phyloP scores from a whole-genome alignment of 1,140 invertebrate species.

The Drosophila pseudoobscura region DNA sequence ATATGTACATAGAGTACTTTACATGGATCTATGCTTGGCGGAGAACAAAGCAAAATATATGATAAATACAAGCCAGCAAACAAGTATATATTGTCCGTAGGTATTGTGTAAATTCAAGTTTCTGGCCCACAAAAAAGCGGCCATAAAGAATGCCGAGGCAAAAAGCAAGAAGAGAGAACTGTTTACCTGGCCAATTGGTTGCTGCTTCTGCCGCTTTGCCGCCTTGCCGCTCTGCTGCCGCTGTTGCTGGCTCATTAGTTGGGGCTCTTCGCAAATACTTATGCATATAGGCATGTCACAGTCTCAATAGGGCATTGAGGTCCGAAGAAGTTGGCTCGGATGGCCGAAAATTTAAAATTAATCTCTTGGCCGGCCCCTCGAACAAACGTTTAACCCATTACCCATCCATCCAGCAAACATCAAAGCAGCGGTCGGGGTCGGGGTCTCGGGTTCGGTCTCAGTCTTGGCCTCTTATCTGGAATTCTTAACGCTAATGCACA shows the following conservation, averaged over 20 bases:
- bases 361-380: constrained; percentile 5
- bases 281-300: background rate
- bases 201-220: too few species aligned
- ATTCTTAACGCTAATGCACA: constrained; percentile 43
- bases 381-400: constrained; percentile 21
- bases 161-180: constrained; percentile 45
- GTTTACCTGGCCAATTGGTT: constrained; percentile 54
- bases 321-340: too few species aligned
- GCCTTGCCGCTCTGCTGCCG: too few species aligned
- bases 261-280: background rate
- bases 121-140: constrained; percentile 36
- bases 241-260: constrained; percentile 8
- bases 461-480: constrained; percentile 42
- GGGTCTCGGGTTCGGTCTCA: too few species aligned
- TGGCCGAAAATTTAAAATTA: constrained; percentile 4
- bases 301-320: background rate
- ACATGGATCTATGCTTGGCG: background rate
- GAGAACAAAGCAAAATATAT: constrained; percentile 36
- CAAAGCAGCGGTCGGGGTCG: constrained; percentile 31
- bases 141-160: constrained; percentile 32
- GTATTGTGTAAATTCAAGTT: constrained; percentile 49
- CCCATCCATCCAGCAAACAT: constrained; percentile 38
- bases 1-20: background rate
- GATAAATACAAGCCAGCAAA: constrained; percentile 31
- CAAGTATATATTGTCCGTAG: constrained; percentile 9